Conservation (phyloP, 2,888 invertebrate species). For the Leptopilina syphax region DNA sequence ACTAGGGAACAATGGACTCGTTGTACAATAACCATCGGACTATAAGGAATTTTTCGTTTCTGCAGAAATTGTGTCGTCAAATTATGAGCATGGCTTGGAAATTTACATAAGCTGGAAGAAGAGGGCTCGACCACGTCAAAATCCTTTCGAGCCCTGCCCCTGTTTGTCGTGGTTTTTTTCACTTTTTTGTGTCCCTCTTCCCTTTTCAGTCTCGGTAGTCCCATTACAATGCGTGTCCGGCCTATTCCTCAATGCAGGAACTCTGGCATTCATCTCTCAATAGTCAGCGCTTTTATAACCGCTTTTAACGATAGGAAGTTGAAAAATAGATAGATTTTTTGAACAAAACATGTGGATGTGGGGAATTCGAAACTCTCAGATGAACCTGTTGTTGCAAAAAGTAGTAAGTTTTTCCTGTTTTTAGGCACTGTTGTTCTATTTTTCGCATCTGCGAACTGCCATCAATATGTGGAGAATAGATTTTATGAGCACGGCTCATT, state of each 20-base stretch:
- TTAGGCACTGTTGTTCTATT: too few species aligned
- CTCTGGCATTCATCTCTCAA: constrained; percentile 45
- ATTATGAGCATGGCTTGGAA: neutral
- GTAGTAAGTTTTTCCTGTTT: too few species aligned
- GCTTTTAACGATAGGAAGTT: constrained; percentile 32
- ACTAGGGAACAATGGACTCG: too few species aligned
- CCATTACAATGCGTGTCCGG: constrained; percentile 53
- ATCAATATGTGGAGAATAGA: too few species aligned
- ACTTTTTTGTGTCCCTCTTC: constrained; percentile 45
- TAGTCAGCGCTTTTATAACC: constrained; percentile 23
- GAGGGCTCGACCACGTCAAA: constrained; percentile 4
- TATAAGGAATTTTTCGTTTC: neutral
- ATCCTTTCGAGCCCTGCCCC: constrained; percentile 1
- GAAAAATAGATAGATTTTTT: constrained; percentile 3
- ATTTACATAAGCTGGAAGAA: constrained; percentile 23
- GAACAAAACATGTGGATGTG: neutral
- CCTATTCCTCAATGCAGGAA: constrained; percentile 49
- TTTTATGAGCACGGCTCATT: too few species aligned
- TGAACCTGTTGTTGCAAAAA: too few species aligned
- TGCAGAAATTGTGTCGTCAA: neutral
- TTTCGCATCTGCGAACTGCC: too few species aligned
- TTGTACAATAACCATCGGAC: too few species aligned
- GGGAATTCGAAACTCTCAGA: constrained; percentile 31
- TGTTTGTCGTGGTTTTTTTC: constrained; percentile 40
- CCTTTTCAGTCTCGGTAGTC: constrained; percentile 43